Base-by-base conservation (phyloP, 2,113 vertebrate genomes). In the Caranx melampygus region DNA sequence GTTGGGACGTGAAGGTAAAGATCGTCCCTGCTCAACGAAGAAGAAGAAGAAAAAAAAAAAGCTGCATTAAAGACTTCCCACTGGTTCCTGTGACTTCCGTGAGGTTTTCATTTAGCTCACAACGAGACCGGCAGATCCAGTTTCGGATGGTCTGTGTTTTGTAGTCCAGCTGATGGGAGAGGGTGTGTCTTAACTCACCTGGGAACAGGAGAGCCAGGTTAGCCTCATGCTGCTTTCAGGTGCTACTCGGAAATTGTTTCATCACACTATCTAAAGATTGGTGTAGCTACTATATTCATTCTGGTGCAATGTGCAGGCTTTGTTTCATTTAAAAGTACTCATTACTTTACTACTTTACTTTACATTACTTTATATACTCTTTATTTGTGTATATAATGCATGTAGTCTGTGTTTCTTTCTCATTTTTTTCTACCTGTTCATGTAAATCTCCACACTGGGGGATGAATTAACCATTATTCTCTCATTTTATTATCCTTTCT, bases 151-250 rank as follows among this genome's bases (percentile, higher is more conserved):
- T 3, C 13, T 69, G 67, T 12, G 35, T 3, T n/a, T 5, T 26
- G 21, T 14, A 16, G 1, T 6, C n/a, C 42, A 8, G 26, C 26
- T 26, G 26, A 26, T 26, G 26, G 61, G 26, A 8, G 47, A 55
- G 63, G 81, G 88, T 57, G 86, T 72, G 82, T 31, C 63, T 0
- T 0, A 20, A 11, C 44, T 73, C 68, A 72, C 78, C 80, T 77
- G 65, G 44, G 35, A 11, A 13, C 5, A 0, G 2, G 2, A 42
- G 4, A 11, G 26, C 26, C 26, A 26, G 26, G 26, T 16, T 45
- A 4, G 5, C 18, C 35, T 12, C 18, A 3, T 26, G 87, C 44
- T 87, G 75, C 79, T 2, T 90, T 89, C 59, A 73, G 0, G 60
- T 26, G 26, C 40, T 8, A 18, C 67, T 74, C 61, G 65, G 72